Evolutionary conservation across 2,797 vertebrate species (phyloP), one percentile per base, ranked within the genome.

Genomic region (Harpagifer antarcticus): DNA sequence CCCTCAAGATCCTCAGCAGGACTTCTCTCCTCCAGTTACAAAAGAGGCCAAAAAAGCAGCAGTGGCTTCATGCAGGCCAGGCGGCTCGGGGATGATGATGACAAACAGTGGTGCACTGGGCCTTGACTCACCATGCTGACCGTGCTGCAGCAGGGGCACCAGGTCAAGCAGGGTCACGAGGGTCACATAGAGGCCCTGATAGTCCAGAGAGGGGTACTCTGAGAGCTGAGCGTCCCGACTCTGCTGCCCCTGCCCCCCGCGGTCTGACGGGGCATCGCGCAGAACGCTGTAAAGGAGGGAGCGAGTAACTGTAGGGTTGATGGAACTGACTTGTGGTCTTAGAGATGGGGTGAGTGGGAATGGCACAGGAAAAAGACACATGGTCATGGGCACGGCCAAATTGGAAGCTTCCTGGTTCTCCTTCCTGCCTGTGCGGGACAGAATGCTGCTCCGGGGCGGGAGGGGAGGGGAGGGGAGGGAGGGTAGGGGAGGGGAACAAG

Each of bases 221-320:
- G 98, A 99, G 96, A 99, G 97, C 96, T 99, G 98, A 97, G 97
- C 98, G 96, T 99, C 98, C 90, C 98, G 98, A 97, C 97, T 99
- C 97, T 99, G 98, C 96, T 98, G 98, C 93, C 94, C 91, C 94
- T 93, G 93, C 87, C 96, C 95, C 96, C 96, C 96, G 85, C 98
- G 97, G 97, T 99, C 98, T 95, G 97, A 97, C 92, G 98, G 98
- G 96, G 97, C 97, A 96, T 99, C 98, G 95, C 98, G 98, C 98
- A 99, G 98, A 97, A 99, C 98, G 98, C 98, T 99, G 98, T 97
- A 99, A 99, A 99, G 98, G 98, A 99, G 98, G 98, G 98, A 99
- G 97, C 98, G 98, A 99, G 98, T 99, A 98, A 99, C 98, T 99
- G 98, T 98, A 98, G 98, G 97, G 98, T 99, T 99, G 97, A 99